Percentiles rank a stretch among this genome's conserved stretches.
Evolutionary conservation across 2,113 vertebrate genomes (phyloP).

Genomic region (Chunga burmeisteri): DNA sequence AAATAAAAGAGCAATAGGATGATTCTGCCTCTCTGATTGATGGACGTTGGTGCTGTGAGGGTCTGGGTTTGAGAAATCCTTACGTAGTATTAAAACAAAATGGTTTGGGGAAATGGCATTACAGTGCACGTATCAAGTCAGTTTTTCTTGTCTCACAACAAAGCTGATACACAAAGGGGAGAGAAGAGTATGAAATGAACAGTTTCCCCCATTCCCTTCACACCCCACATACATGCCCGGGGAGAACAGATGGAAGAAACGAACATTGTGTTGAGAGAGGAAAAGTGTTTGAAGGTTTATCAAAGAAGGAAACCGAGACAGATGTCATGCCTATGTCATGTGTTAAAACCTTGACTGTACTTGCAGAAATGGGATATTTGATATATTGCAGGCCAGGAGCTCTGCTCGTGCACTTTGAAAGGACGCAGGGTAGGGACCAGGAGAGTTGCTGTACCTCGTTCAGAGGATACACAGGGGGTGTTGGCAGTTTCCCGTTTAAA

Average conservation of each 20-base stretch:
- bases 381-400: neutral
- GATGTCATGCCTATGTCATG: conserved; percentile 52
- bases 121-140: neutral
- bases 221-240: conserved; percentile 13
- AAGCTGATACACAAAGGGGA: conserved; percentile 47
- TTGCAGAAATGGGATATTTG: neutral
- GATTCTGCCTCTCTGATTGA: neutral
- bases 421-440: neutral
- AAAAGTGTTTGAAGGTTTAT: conserved; percentile 49
- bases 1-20: conserved; percentile 17
- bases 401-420: neutral
- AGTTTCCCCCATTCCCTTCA: neutral
- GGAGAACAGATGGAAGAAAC: conserved; percentile 66
- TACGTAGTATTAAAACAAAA: neutral
- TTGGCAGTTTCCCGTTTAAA: neutral
- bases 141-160: conserved; percentile 42
- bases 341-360: conserved; percentile 8
- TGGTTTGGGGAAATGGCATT: neutral
- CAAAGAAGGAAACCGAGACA: conserved; percentile 51
- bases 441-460: neutral
- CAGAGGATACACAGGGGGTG: neutral
- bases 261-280: conserved; percentile 28
- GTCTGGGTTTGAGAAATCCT: neutral
- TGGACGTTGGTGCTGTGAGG: neutral
- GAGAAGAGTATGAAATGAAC: conserved; percentile 45